phyloP scores from a whole-genome alignment of 2,113 vertebrate species.

The Pithys albifrons region DNA sequence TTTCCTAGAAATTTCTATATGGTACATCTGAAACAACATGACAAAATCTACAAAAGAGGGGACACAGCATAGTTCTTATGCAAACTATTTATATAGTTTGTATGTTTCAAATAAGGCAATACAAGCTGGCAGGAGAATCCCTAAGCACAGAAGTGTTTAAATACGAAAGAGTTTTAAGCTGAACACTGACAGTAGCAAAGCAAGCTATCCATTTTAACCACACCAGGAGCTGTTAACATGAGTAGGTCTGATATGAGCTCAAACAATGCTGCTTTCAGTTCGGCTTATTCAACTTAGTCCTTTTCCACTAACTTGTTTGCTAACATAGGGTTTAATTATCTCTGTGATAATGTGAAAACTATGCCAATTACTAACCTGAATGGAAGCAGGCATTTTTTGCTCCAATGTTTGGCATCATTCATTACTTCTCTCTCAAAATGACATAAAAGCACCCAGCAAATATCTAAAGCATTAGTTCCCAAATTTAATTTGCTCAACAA shows the following conservation, averaged over 20 bases:
- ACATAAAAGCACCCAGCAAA: slow-evolving; percentile 3
- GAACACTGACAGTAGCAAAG: not conserved
- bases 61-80: not conserved
- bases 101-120: not conserved
- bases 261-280: slow-evolving; percentile 2
- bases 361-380: not conserved
- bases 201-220: not conserved
- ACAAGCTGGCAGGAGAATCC: not conserved
- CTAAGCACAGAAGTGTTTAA: not conserved
- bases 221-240: not conserved
- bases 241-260: not conserved
- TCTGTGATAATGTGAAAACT: not conserved
- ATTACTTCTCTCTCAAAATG: not conserved
- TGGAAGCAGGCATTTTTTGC: not conserved
- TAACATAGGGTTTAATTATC: not conserved
- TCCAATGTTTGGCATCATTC: not conserved
- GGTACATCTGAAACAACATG: not conserved
- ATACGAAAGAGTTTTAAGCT: not conserved
- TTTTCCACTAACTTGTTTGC: not conserved
- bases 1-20: not conserved
- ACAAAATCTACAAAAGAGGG: not conserved
- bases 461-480: not conserved
- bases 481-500: slow-evolving; percentile 19
- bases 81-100: not conserved
- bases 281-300: not conserved